Base-by-base conservation (phyloP, 2,888 invertebrate genomes). In the Troides helena region DNA sequence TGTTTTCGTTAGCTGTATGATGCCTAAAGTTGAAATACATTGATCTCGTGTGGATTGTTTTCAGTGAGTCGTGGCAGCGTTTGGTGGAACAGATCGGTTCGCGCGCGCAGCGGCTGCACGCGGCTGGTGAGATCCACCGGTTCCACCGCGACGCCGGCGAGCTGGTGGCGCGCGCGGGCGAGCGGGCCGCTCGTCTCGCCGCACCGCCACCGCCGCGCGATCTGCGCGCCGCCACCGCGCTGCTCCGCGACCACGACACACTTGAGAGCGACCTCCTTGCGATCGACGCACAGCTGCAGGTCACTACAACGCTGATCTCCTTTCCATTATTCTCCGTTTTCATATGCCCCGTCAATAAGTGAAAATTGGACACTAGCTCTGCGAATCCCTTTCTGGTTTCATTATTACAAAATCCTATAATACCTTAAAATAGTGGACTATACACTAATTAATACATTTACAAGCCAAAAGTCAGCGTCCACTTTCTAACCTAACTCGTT, bases 61-160 rank as follows among this genome's bases (percentile, higher is more conserved):
- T 6, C n/a, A 53, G 53, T 73, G 95, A 95, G 76, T 95, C 95
- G 6, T 99, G 99, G 99, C 96, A 97, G 74, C 95, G 96, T 62
- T 94, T 99, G 0, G 93, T 98, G 65, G 96, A 97, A 65, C 95
- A 97, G 82, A 96, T 99, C 71, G 96, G 96, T 77, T 95, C 96
- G 64, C 95, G 99, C 18, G 97, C 97, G 74, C 95, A 96, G 72
- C 96, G 98, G 59, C 92, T 99, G 57, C 95, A 96, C 82, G 99
- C 98, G 0, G 99, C 99, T 1, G 99, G 98, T 14, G 98, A 99
- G 92, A 98, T 99, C 75, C 99, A 99, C 88, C 95, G 98, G 68
- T 99, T 99, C 94, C 99, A 99, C 90, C 95, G 99, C 67, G 99
- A 99, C 88, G 98, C 97, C 1, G 97, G 96, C 30, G 99, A 99